phyloP scores from a whole-genome alignment of 2,888 invertebrate species.

The Strigamia transsilvanica region DNA sequence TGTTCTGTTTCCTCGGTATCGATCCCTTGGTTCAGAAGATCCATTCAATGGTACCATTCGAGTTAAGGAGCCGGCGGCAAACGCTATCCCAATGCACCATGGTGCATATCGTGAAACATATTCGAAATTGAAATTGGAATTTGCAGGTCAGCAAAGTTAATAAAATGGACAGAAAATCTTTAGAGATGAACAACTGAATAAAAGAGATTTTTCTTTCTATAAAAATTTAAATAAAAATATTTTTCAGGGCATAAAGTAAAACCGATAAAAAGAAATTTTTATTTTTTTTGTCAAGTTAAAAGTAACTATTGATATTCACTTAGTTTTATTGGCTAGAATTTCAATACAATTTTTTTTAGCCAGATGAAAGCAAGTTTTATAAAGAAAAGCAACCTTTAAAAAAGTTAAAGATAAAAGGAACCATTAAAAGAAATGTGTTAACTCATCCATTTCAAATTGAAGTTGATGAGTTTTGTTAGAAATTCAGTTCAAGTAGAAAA shows the following conservation, averaged over 20 bases:
- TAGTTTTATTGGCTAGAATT: not conserved
- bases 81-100: slow-evolving; percentile 32
- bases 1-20: slow-evolving; percentile 7
- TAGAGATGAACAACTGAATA: slow-evolving; percentile 31
- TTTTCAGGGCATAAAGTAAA: not conserved
- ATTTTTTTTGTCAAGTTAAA: not conserved
- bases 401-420: not conserved
- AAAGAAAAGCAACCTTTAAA: too few relatives aligned
- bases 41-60: slow-evolving; percentile 40
- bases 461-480: not conserved
- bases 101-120: slow-evolving; percentile 36
- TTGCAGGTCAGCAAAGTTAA: slow-evolving; percentile 45
- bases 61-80: slow-evolving; percentile 38
- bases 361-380: too few relatives aligned
- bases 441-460: slow-evolving; percentile 9
- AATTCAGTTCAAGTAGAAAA: not conserved
- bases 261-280: not conserved
- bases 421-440: not conserved
- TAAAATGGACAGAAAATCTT: slow-evolving; percentile 41
- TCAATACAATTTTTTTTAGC: too few relatives aligned
- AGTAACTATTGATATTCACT: not conserved
- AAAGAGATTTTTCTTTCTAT: not conserved
- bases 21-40: slow-evolving; percentile 32
- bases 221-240: not conserved
- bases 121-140: slow-evolving; percentile 49